These are phyloP conservation scores for Cardiocondyla obscurior DNA, from an alignment of 1,140 invertebrate species.

Conservation along the genomic window DNA sequence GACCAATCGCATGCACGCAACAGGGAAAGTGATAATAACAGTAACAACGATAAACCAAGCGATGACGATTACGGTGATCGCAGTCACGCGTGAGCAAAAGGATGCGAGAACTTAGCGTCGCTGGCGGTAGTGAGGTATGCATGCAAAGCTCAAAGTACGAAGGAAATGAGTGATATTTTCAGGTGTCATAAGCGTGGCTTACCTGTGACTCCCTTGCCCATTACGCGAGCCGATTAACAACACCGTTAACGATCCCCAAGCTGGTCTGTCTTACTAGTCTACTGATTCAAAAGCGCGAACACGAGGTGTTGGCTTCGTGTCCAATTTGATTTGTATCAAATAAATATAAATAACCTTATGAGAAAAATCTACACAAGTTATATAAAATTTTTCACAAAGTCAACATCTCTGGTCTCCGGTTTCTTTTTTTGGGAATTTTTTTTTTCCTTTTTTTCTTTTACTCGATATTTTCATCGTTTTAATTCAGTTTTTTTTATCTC, in stretches of 20 bases:
- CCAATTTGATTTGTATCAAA: neutral
- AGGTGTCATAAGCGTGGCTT: slow-evolving; percentile 19
- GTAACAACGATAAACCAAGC: slow-evolving; percentile 38
- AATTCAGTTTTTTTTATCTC: neutral
- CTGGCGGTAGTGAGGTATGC: neutral
- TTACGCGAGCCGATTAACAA: slow-evolving; percentile 75
- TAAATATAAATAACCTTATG: neutral
- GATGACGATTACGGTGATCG: neutral
- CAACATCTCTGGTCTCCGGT: neutral
- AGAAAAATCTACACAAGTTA: too few relatives aligned
- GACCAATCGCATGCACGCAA: slow-evolving; percentile 21
- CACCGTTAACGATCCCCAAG: slow-evolving; percentile 74
- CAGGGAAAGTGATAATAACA: slow-evolving; percentile 48
- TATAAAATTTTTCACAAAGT: neutral
- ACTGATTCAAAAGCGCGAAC: slow-evolving; percentile 42
- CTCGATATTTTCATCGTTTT: neutral
- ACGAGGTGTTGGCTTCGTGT: neutral
- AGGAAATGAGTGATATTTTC: slow-evolving; percentile 61
- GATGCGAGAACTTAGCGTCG: slow-evolving; percentile 23
- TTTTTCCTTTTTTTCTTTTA: too few relatives aligned
- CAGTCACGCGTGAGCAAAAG: neutral
- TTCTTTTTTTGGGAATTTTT: too few relatives aligned
- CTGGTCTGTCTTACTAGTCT: slow-evolving; percentile 73
- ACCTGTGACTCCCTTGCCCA: slow-evolving; percentile 11
- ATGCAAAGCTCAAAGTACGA: slow-evolving; percentile 55